phyloP scores from a whole-genome alignment of 2,888 invertebrate species.

The Syrista parreyssii region DNA sequence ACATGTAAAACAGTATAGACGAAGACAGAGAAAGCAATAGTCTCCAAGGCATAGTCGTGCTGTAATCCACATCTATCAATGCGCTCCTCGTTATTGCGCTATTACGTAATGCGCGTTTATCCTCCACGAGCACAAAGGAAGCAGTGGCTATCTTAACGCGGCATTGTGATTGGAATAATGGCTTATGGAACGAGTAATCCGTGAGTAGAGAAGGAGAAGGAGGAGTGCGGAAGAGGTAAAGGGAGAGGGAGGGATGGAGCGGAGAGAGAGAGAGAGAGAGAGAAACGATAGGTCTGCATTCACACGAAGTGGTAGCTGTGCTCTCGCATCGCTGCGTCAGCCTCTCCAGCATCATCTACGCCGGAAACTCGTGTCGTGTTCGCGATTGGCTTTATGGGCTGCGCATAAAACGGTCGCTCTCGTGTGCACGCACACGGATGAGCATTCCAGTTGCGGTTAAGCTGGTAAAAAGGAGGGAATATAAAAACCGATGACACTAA shows the following conservation, averaged over 20 bases:
- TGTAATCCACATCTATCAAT: constrained; percentile 19
- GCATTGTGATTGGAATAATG: constrained; percentile 39
- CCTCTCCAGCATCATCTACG: not conserved
- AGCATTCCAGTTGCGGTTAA: not conserved
- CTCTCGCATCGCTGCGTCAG: not conserved
- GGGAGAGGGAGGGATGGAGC: not conserved
- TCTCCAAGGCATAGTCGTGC: constrained; percentile 27
- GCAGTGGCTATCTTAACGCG: constrained; percentile 34
- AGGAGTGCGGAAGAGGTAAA: not conserved
- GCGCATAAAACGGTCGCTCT: not conserved
- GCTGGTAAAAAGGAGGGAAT: not conserved
- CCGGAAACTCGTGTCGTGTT: constrained; percentile 3
- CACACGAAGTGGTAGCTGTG: not conserved
- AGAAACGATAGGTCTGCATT: not conserved
- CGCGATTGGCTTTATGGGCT: constrained; percentile 1
- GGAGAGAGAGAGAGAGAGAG: no score
- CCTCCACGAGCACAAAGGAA: constrained; percentile 29
- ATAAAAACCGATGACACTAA: not conserved
- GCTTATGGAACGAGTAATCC: constrained; percentile 36
- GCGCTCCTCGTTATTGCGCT: constrained; percentile 4
- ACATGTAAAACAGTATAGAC: not conserved
- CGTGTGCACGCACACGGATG: not conserved
- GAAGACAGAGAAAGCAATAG: not conserved
- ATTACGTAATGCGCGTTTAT: constrained; percentile 36
- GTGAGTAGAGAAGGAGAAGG: constrained; percentile 8